These are phyloP conservation scores for Actinernus sp. DNA, from an alignment of 92 coral and sea anemone genomes.

Conservation along the genomic window DNA sequence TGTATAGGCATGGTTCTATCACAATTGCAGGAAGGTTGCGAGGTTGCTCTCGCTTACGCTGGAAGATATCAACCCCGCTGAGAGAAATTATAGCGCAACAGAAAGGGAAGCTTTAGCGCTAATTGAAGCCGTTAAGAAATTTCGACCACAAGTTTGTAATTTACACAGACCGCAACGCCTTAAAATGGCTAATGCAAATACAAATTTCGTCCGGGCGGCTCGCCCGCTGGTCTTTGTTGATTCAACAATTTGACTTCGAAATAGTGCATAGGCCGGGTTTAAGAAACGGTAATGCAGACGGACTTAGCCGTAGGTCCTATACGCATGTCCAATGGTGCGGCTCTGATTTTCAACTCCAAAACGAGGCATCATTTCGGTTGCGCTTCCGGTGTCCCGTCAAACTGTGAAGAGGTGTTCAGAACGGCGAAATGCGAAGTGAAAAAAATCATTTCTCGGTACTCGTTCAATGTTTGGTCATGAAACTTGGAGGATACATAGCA, in stretches of 20 bases:
- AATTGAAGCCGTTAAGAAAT: slow-evolving; percentile 45
- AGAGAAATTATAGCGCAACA: slow-evolving; percentile 54
- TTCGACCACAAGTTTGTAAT: slow-evolving; percentile 42
- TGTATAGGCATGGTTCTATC: slow-evolving; percentile 51
- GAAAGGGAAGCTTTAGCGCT: slow-evolving; percentile 59
- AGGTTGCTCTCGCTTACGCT: slow-evolving; percentile 41
- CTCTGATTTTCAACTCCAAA: no score
- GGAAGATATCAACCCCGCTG: slow-evolving; percentile 41
- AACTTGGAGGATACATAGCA: no score
- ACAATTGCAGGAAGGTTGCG: slow-evolving; percentile 31
- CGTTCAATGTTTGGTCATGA: no score
- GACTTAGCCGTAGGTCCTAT: slow-evolving; percentile 34
- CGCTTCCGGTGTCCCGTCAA: no score
- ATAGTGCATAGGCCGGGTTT: slow-evolving; percentile 48
- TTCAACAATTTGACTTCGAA: slow-evolving; percentile 46
- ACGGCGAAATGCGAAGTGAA: no score
- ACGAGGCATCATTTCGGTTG: no score
- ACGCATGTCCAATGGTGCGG: background rate
- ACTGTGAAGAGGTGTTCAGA: no score
- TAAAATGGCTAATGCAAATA: slow-evolving; percentile 27
- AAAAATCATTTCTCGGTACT: no score
- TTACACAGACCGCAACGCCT: slow-evolving; percentile 48
- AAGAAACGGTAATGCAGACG: slow-evolving; percentile 52
- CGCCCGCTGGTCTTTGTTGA: slow-evolving; percentile 49
- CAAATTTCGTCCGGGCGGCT: slow-evolving; percentile 35